Base-by-base conservation (phyloP, 2,113 vertebrate species). In the Redunca redunca region DNA sequence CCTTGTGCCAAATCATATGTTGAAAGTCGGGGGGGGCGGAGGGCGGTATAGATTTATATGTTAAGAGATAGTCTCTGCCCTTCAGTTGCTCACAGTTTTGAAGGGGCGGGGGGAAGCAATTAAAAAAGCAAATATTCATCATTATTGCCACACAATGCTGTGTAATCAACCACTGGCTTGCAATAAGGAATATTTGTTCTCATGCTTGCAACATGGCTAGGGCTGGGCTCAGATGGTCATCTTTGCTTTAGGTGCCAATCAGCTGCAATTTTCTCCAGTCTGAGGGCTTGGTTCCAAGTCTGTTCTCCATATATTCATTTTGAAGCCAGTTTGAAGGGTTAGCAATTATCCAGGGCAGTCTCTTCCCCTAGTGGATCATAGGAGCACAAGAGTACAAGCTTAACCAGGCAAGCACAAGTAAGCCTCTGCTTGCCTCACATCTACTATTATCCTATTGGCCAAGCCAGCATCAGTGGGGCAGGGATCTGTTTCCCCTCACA, bases 21-120 rank as follows among this genome's bases (percentile, higher is more conserved):
- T 40, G 46, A 2, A 26, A 13, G 16, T 21, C 0, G 1, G 1
- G 58, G 13, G 1, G 6, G 1, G 46, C 8, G 43, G 6, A 40
- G 40, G 40, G 40, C 40, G 3, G 30, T 9, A 0, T 40, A 33
- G 50, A 26, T 71, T 80, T 33, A 6, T 52, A 50, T 19, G 6
- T 21, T 21, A 30, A 95, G 33, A 4, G n/a, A 2, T 2, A 21
- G 9, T 60, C 8, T 28, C 16, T 67, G 10, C 6, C 21, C 5
- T 95, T 82, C n/a, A 7, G 30, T 12, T 48, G 17, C 16, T 64
- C 28, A 92, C 19, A 36, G 14, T 74, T 85, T 86, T 23, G 33
- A 28, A 85, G 43, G 85, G 14, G 26, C 4, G 2, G 10, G 48
- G 3, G 36, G 33, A 85, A 43, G 6, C 30, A 55, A 16, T 71